Percentiles rank a stretch among this genome's conserved stretches.
phyloP scores from a whole-genome alignment of 2,888 invertebrate species.

The Tetropium fuscum region DNA sequence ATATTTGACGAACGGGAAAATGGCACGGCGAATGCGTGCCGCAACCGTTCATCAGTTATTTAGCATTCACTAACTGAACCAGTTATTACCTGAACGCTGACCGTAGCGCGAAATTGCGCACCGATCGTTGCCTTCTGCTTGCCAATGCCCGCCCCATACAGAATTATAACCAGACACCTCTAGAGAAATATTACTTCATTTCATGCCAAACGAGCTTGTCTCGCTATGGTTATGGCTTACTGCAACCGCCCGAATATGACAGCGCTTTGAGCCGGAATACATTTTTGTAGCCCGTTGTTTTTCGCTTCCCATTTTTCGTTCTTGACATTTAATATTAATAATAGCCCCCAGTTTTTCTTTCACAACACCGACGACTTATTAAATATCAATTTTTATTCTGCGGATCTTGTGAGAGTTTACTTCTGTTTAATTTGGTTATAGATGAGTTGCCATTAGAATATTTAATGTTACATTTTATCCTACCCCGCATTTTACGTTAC shows the following conservation, averaged over 20 bases:
- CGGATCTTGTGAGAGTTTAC: too few relatives aligned
- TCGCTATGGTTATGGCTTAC: slow-evolving; percentile 35
- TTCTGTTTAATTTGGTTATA: too few relatives aligned
- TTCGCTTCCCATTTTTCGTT: not conserved
- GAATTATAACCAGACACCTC: slow-evolving; percentile 38
- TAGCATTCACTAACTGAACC: slow-evolving; percentile 50
- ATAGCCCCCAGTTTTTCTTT: too few relatives aligned
- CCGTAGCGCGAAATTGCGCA: slow-evolving; percentile 54
- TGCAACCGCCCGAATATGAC: slow-evolving; percentile 23
- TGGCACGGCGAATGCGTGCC: slow-evolving; percentile 40
- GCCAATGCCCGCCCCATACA: slow-evolving; percentile 23
- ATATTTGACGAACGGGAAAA: slow-evolving; percentile 41
- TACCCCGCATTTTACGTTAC: too few relatives aligned
- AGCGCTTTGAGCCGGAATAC: slow-evolving; percentile 3
- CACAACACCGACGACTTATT: too few relatives aligned
- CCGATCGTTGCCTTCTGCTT: slow-evolving; percentile 36
- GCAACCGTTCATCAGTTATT: slow-evolving; percentile 38
- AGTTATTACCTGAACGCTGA: slow-evolving; percentile 54
- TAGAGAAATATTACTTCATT: slow-evolving; percentile 39
- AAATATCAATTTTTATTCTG: too few relatives aligned
- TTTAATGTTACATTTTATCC: too few relatives aligned
- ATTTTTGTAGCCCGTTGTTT: not conserved
- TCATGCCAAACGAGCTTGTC: slow-evolving; percentile 39
- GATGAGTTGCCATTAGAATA: too few relatives aligned
- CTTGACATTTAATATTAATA: slow-evolving; percentile 7